Conservation (phyloP, 2,888 invertebrate genomes). For the Steinernema scapterisci region DNA sequence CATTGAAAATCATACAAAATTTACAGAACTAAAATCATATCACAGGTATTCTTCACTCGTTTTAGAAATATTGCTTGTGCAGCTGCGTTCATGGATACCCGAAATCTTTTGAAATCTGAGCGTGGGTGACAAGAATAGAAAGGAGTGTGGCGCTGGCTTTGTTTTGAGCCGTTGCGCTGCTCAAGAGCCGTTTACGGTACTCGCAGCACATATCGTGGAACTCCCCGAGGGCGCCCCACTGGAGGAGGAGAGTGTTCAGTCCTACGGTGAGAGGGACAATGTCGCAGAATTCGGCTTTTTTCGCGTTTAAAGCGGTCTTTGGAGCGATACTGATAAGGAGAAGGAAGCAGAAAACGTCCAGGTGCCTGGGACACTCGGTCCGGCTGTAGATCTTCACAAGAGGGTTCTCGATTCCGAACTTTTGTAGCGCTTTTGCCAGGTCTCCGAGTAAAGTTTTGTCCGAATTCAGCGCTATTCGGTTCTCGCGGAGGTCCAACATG, state of each 20-base stretch:
- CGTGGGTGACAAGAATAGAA: background rate
- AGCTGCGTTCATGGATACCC: background rate
- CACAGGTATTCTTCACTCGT: no score
- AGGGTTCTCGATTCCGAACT: slow-evolving; percentile 9
- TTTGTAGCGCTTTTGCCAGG: slow-evolving; percentile 2
- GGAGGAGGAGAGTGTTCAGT: slow-evolving; percentile 11
- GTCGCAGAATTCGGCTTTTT: background rate
- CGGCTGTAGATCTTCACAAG: slow-evolving; percentile 24
- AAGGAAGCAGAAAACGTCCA: slow-evolving; percentile 19
- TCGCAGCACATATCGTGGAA: slow-evolving; percentile 24
- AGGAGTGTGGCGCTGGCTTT: background rate
- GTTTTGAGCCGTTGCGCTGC: background rate
- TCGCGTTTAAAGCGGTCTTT: background rate
- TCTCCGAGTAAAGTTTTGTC: slow-evolving; percentile 17
- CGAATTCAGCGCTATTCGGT: background rate
- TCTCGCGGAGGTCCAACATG: slow-evolving; percentile 4
- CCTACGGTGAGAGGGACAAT: slow-evolving; percentile 15
- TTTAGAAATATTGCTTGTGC: no score
- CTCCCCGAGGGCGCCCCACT: slow-evolving; percentile 7
- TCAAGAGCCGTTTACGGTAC: background rate
- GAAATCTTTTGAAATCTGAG: slow-evolving; percentile 21
- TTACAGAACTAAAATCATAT: no score
- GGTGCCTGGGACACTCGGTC: slow-evolving; percentile 9
- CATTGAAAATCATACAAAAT: no score
- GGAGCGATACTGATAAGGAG: background rate